These are phyloP conservation scores for Spinibarbus caldwelli DNA, from an alignment of 2,797 vertebrate genomes.

Conservation along the genomic window DNA sequence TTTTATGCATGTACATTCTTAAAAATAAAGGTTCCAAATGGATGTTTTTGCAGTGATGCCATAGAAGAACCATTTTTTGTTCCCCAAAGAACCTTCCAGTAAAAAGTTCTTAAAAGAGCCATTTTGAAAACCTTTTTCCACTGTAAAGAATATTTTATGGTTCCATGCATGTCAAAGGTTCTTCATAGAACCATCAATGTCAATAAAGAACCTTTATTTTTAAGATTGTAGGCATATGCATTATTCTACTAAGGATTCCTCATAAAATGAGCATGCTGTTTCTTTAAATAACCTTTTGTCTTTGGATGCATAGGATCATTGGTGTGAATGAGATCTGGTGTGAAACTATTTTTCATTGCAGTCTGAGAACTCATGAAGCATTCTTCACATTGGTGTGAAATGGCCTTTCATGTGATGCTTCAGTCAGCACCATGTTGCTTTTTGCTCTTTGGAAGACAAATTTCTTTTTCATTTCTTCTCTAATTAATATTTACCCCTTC, in stretches of 20 bases:
- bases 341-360: background rate
- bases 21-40: background rate
- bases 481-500: constrained; percentile 18
- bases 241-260: background rate
- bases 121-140: background rate
- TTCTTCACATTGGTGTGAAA: constrained; percentile 7
- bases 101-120: no score
- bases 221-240: background rate
- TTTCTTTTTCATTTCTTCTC: background rate
- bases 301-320: background rate
- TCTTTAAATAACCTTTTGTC: background rate
- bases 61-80: background rate
- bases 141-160: background rate
- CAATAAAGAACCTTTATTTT: background rate
- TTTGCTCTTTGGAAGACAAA: background rate
- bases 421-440: background rate
- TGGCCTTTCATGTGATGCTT: background rate
- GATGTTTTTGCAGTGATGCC: background rate
- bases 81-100: constrained; percentile 3
- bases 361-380: background rate
- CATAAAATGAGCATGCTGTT: background rate
- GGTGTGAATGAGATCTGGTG: constrained; percentile 8
- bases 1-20: background rate
- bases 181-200: background rate
- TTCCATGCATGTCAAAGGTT: background rate